Percentiles rank a stretch among this genome's conserved stretches.
phyloP scores from a whole-genome alignment of 1,140 invertebrate genomes.

The Goniozus legneri region DNA sequence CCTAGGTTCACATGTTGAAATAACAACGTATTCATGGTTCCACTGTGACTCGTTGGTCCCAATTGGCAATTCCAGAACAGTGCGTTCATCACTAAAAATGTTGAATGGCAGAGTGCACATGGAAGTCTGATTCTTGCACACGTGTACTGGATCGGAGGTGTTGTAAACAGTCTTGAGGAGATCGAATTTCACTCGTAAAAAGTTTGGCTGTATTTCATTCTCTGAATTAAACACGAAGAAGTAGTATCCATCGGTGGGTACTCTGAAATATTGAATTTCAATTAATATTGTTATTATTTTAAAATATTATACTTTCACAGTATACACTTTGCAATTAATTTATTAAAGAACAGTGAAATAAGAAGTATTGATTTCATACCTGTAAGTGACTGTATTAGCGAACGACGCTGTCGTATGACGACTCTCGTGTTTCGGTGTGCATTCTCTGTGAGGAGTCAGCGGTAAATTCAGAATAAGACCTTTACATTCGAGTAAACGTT shows the following conservation, averaged over 20 bases:
- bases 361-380: conserved; percentile 41
- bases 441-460: conserved; percentile 61
- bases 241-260: conserved; percentile 72
- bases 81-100: conserved; percentile 67
- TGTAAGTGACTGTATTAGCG: conserved; percentile 64
- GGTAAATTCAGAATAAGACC: conserved; percentile 71
- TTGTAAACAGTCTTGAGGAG: conserved; percentile 69
- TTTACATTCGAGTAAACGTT: conserved; percentile 68
- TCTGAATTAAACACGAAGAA: conserved; percentile 81
- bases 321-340: too few relatives aligned
- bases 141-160: conserved; percentile 55
- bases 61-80: conserved; percentile 62
- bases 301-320: too few relatives aligned
- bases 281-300: too few relatives aligned
- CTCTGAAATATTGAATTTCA: conserved; percentile 45
- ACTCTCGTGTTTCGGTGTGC: conserved; percentile 48
- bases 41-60: conserved; percentile 63
- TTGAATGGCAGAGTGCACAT: conserved; percentile 64
- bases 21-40: conserved; percentile 71
- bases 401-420: conserved; percentile 52
- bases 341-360: too few relatives aligned
- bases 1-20: conserved; percentile 71
- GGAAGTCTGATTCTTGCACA: conserved; percentile 61
- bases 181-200: conserved; percentile 64
- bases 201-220: conserved; percentile 72